phyloP scores from a whole-genome alignment of 2,113 vertebrate genomes.

The Mustela nigripes region DNA sequence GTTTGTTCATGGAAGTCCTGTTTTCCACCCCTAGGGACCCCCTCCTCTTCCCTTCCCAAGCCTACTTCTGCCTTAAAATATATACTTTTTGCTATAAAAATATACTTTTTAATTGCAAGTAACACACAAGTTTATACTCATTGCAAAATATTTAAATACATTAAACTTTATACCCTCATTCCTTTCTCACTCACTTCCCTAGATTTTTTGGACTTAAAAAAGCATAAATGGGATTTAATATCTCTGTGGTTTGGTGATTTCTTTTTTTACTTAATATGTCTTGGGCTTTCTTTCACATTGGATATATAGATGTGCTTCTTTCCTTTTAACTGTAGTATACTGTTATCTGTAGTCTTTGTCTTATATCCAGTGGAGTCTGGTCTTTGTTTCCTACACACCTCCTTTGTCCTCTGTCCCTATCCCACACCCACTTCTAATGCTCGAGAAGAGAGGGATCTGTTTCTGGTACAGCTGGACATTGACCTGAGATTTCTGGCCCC shows the following conservation, averaged over 20 bases:
- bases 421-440: not conserved
- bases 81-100: not conserved
- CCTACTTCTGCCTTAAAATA: not conserved
- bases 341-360: not conserved
- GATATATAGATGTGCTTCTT: not conserved
- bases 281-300: not conserved
- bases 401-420: not conserved
- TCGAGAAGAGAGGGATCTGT: not conserved
- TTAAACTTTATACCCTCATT: not conserved
- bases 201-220: conserved; percentile 39
- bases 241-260: not conserved
- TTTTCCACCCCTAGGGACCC: not conserved
- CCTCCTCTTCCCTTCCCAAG: not conserved
- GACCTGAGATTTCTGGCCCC: conserved; percentile 12
- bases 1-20: not conserved
- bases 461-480: not conserved
- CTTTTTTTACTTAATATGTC: not conserved
- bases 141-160: conserved; percentile 45
- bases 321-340: not conserved
- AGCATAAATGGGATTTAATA: conserved; percentile 29
- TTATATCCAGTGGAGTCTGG: not conserved
- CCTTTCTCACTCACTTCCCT: not conserved
- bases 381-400: not conserved
- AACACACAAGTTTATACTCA: not conserved
- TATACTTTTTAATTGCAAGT: not conserved